Base-by-base conservation (phyloP, 2,797 vertebrate genomes). In the Rhinoraja longicauda region DNA sequence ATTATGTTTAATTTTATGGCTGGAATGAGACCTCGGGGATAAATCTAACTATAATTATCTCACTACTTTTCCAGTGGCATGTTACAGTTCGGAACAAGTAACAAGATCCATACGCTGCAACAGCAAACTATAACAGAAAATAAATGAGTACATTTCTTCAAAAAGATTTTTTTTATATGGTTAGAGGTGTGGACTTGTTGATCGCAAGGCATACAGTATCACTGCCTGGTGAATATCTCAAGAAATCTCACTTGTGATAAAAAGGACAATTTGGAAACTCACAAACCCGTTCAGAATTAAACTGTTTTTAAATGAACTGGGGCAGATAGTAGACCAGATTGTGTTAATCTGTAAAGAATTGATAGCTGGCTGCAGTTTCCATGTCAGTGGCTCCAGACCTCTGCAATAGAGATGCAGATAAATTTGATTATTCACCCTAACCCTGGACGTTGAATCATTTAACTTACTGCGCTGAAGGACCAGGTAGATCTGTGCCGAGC, bases 1-100 rank as follows among this genome's bases (percentile, higher is more conserved):
- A 92, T 73, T 92, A 39, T 92, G 67, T 29, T 92, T 92, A 92
- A 92, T 92, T 92, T 92, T 92, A 92, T 75, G 90, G 53, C 90
- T 92, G 36, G 29, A 92, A 92, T 92, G 70, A 92, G 90, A 26
- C 90, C 90, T 70, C 53, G n/a, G 90, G 90, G 90, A 92, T 57
- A 57, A 92, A 92, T 92, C 90, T 73, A n/a, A 75, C 12, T 92
- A 39, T 75, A 73, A 92, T 92, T 53, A 53, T 92, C 72, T 75
- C 39, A 45, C 26, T 53, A 24, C 70, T 53, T 72, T 57, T 75
- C 64, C 70, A 75, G 45, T 45, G 26, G 67, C 36, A 10, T 75
- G 39, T 29, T 75, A 57, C 19, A 92, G 72, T 92, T 92, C 90
- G 75, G 70, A 57, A 92, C 39, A 92, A 70, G 90, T 75, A 92